A percentile compares a stretch with the other conserved stretches of the same genome.
These are phyloP conservation scores for Falco cherrug DNA, from an alignment of 2,797 vertebrate genomes.

Conservation along the genomic window DNA sequence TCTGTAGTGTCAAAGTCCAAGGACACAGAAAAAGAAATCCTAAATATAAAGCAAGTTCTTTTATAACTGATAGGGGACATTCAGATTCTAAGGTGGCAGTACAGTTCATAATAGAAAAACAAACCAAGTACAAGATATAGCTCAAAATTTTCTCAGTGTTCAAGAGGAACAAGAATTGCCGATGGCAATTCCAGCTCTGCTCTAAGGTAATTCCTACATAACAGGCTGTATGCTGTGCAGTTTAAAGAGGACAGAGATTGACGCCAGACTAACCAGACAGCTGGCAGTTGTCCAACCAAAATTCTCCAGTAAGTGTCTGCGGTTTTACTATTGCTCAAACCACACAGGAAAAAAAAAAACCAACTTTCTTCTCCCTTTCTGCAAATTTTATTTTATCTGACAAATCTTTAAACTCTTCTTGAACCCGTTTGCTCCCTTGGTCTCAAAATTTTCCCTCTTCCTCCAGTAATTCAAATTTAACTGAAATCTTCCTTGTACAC, in stretches of 20 bases:
- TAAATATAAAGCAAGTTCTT: background rate
- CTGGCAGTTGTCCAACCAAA: conserved; percentile 17
- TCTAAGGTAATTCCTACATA: background rate
- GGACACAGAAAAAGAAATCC: background rate
- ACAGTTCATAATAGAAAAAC: background rate
- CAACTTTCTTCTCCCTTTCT: background rate
- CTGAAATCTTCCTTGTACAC: background rate
- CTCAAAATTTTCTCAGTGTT: background rate
- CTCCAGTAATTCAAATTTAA: background rate
- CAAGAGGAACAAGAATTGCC: background rate
- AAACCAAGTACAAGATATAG: background rate
- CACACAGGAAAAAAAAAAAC: background rate
- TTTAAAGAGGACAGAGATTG: background rate
- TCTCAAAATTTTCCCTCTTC: background rate
- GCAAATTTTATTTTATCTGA: background rate
- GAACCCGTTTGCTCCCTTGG: background rate
- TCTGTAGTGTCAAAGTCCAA: background rate
- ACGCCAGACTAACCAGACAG: background rate
- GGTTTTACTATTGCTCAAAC: conserved; percentile 21
- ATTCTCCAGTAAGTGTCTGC: background rate
- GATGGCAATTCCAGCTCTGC: background rate
- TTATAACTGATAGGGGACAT: background rate
- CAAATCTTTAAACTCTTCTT: conserved; percentile 1
- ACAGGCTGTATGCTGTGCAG: background rate
- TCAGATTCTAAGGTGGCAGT: background rate